Conservation (phyloP, 2,888 invertebrate species). For the Volucella inanis region DNA sequence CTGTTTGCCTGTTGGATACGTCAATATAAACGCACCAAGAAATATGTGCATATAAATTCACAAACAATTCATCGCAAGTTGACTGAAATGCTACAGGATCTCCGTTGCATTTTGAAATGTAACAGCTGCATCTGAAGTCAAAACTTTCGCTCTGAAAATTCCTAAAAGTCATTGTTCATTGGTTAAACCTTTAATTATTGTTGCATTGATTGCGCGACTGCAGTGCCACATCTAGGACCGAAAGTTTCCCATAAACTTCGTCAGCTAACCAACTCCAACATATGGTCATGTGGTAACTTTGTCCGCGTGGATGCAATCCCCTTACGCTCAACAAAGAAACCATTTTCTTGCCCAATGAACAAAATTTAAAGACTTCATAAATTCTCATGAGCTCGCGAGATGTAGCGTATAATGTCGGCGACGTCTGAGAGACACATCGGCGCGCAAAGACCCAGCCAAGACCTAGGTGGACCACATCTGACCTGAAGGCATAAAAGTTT, state of each 20-base stretch:
- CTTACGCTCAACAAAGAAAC: conserved; percentile 53
- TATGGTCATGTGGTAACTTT: neutral
- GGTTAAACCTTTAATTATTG: conserved; percentile 52
- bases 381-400: conserved; percentile 55
- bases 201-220: conserved; percentile 44
- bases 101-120: too few relatives aligned
- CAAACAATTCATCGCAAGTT: too few relatives aligned
- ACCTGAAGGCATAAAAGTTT: conserved; percentile 67
- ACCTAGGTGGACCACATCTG: conserved; percentile 63
- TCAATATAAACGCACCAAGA: too few relatives aligned
- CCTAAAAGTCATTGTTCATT: neutral
- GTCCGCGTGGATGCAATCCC: conserved; percentile 1
- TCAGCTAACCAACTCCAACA: conserved; percentile 3
- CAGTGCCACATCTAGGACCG: conserved; percentile 40
- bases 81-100: too few relatives aligned
- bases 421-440: conserved; percentile 12
- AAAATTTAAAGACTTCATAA: conserved; percentile 69
- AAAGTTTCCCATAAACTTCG: conserved; percentile 50
- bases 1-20: too few relatives aligned
- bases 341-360: conserved; percentile 53
- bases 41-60: too few relatives aligned
- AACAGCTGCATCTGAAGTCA: too few relatives aligned
- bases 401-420: neutral
- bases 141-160: too few relatives aligned
- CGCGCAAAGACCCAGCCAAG: neutral